A percentile compares a stretch with the other conserved stretches of the same genome.
Evolutionary conservation across 2,113 vertebrate species (phyloP).

Genomic region (Trematocara unimaculatum): DNA sequence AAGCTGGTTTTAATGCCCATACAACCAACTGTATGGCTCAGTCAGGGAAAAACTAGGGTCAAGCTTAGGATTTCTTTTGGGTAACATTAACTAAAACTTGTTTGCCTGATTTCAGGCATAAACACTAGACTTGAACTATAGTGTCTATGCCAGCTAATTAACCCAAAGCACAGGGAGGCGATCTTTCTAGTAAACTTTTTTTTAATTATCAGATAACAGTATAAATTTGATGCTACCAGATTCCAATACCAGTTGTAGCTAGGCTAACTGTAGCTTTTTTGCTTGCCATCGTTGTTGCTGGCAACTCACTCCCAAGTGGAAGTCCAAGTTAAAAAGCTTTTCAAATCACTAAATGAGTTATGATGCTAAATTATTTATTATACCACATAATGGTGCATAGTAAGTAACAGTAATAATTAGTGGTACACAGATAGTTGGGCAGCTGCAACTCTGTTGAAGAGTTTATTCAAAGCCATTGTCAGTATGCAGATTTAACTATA

Average conservation of each 20-base stretch:
- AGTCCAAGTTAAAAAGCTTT: background rate
- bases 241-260: background rate
- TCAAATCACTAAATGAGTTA: background rate
- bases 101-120: background rate
- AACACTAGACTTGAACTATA: background rate
- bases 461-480: background rate
- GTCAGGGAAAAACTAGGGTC: background rate
- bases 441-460: background rate
- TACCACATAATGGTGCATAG: background rate
- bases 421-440: background rate
- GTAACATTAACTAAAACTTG: background rate
- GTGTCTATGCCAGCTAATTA: background rate
- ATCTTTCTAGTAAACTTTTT: background rate
- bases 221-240: background rate
- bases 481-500: background rate
- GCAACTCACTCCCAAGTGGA: background rate
- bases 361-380: background rate
- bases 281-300: background rate
- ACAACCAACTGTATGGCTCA: background rate
- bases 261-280: background rate
- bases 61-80: background rate
- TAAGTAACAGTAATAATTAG: background rate
- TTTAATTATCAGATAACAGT: background rate
- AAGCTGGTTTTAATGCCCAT: background rate
- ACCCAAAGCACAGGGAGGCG: background rate